Evolutionary conservation across 2,888 invertebrate species (phyloP).

Genomic region (Limnephilus lunatus): DNA sequence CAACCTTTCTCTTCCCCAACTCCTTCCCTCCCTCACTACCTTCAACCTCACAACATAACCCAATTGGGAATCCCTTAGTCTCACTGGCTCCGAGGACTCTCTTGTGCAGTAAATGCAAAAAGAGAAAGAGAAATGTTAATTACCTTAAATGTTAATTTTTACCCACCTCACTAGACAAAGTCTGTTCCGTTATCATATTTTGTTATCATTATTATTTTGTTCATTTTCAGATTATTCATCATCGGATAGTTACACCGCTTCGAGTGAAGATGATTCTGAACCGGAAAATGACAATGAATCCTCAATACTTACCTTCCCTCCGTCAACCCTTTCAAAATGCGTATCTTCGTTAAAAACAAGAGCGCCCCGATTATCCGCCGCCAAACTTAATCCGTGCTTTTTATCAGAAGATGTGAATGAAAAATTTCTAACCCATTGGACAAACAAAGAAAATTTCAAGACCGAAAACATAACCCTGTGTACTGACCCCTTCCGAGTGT

Average conservation of each 20-base stretch:
- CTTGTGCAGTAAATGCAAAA: too few relatives aligned
- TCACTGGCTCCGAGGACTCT: too few relatives aligned
- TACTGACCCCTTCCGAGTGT: constrained; percentile 82
- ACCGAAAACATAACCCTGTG: constrained; percentile 76
- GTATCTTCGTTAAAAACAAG: constrained; percentile 71
- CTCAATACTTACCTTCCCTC: constrained; percentile 30
- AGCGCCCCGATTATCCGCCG: constrained; percentile 75
- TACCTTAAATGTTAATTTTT: too few relatives aligned
- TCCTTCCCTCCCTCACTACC: too few relatives aligned
- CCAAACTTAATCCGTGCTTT: constrained; percentile 70
- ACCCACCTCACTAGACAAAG: too few relatives aligned
- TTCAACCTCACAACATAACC: too few relatives aligned
- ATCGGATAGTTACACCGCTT: constrained; percentile 56
- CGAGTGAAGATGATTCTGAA: constrained; percentile 51
- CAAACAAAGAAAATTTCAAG: constrained; percentile 71
- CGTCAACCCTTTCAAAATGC: constrained; percentile 46
- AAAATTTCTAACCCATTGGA: constrained; percentile 75
- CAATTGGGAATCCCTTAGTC: too few relatives aligned
- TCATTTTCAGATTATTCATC: constrained; percentile 60
- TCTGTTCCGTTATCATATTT: too few relatives aligned
- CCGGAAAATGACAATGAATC: constrained; percentile 48
- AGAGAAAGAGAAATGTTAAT: too few relatives aligned
- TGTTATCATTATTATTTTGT: not conserved
- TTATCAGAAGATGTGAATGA: constrained; percentile 72
- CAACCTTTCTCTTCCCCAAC: too few relatives aligned